Conservation (phyloP, 2,888 invertebrate genomes). For the Tholera decimalis region DNA sequence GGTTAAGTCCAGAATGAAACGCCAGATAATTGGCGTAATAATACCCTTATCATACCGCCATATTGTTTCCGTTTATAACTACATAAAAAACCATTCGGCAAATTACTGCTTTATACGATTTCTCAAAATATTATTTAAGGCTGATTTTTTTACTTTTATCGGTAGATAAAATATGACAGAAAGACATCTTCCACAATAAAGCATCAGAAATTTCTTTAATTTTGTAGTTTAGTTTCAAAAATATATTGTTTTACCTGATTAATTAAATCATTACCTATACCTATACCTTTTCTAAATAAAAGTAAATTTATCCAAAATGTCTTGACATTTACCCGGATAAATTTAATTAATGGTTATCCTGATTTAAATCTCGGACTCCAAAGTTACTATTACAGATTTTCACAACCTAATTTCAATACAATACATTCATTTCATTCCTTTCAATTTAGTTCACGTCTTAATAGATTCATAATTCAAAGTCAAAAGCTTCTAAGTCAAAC, state of each 20-base stretch:
- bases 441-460: slow-evolving; percentile 35
- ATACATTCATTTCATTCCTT: slow-evolving; percentile 9
- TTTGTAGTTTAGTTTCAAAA: too few relatives aligned
- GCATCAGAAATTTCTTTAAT: too few relatives aligned
- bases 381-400: not conserved
- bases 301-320: not conserved
- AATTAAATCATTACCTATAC: too few relatives aligned
- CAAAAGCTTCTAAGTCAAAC: slow-evolving; percentile 45
- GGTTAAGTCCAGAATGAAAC: slow-evolving; percentile 40
- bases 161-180: not conserved
- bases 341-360: slow-evolving; percentile 5
- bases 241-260: too few relatives aligned
- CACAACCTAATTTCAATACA: slow-evolving; percentile 19
- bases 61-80: slow-evolving; percentile 31
- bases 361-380: not conserved
- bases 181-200: too few relatives aligned
- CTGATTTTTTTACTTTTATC: not conserved
- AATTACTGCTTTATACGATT: slow-evolving; percentile 3
- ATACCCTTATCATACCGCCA: slow-evolving; percentile 45
- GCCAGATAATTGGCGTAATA: slow-evolving; percentile 41
- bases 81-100: slow-evolving; percentile 16
- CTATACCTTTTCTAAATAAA: too few relatives aligned
- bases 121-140: not conserved
- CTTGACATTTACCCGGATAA: not conserved
- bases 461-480: slow-evolving; percentile 37